phyloP scores from a whole-genome alignment of 2,113 vertebrate species.

The Dermatemys mawii region DNA sequence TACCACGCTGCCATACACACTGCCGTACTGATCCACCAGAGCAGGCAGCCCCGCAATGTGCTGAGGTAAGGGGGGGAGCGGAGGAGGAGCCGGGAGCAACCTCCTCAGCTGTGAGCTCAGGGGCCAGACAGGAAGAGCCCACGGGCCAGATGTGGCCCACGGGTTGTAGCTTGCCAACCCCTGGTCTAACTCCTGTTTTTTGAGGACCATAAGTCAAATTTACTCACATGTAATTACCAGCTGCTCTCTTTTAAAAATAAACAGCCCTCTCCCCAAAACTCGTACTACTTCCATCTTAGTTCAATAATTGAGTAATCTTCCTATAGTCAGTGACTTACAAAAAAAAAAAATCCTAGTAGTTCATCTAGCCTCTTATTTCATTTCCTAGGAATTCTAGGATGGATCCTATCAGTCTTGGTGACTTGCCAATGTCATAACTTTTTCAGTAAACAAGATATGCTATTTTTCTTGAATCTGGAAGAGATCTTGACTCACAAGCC shows the following conservation, averaged over 20 bases:
- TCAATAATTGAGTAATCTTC: not conserved
- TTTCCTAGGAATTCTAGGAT: not conserved
- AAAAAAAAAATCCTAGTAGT: not conserved
- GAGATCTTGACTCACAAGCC: not conserved
- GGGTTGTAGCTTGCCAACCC: too few relatives aligned
- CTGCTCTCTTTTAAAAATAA: not conserved
- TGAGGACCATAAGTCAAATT: not conserved
- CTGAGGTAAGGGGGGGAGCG: too few relatives aligned
- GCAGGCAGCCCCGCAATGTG: too few relatives aligned
- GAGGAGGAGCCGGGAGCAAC: too few relatives aligned
- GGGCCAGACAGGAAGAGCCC: too few relatives aligned
- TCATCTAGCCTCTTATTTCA: not conserved
- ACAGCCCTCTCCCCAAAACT: not conserved
- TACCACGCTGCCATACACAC: too few relatives aligned
- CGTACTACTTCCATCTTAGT: not conserved
- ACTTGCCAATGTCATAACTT: not conserved
- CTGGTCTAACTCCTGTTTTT: accelerated
- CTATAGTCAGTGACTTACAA: not conserved
- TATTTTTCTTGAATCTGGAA: not conserved
- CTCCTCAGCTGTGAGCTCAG: too few relatives aligned
- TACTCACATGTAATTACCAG: not conserved
- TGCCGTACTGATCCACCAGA: too few relatives aligned
- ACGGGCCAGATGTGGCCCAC: too few relatives aligned
- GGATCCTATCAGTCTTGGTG: not conserved
- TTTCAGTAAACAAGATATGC: not conserved